Conservation (phyloP, 2,113 vertebrate species). For the Theropithecus gelada region DNA sequence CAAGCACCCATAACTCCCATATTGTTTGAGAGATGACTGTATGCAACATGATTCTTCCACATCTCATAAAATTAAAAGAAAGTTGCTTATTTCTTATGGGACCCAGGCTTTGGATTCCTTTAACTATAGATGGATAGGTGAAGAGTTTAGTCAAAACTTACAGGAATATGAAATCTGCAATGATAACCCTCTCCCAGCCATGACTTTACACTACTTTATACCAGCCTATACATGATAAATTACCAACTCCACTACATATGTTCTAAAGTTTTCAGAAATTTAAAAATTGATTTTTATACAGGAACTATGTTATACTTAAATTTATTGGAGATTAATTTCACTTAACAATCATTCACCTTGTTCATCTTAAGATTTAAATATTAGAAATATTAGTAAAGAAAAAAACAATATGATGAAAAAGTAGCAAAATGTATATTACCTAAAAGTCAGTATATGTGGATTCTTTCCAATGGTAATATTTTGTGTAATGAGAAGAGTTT, state of each 20-base stretch:
- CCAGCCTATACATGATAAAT: neutral
- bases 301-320: neutral
- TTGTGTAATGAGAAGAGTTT: neutral
- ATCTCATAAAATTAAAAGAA: neutral
- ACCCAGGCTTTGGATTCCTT: neutral
- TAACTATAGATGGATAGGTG: neutral
- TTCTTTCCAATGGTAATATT: neutral
- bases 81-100: neutral
- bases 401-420: neutral
- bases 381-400: slow-evolving; percentile 6
- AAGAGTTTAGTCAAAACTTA: neutral
- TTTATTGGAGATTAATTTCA: neutral
- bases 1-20: neutral
- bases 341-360: neutral
- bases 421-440: neutral
- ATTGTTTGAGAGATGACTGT: neutral
- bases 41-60: neutral
- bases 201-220: neutral
- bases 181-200: neutral
- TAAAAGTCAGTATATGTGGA: neutral
- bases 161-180: neutral
- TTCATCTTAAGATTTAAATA: neutral
- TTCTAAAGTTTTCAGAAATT: neutral
- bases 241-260: neutral
- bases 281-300: neutral